Conservation (phyloP, 2,113 vertebrate species). For the pig (Sus scrofa) region DNA sequence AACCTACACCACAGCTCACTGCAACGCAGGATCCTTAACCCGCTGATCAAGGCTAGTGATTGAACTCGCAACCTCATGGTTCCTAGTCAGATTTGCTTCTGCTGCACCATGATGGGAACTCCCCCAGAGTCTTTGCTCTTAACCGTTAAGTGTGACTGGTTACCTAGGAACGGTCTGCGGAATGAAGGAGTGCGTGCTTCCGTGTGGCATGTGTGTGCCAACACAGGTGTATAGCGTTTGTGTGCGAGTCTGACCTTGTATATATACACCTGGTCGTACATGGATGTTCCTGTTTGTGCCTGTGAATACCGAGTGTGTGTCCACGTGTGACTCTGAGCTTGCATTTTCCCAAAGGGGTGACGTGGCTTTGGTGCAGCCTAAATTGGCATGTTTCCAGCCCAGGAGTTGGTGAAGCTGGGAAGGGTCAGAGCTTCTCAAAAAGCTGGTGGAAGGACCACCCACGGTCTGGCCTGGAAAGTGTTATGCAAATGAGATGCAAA, state of each 20-base stretch:
- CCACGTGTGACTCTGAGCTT: rapidly evolving
- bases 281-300: not conserved
- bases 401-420: not conserved
- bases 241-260: not conserved
- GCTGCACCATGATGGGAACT: too few species aligned
- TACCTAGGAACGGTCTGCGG: not conserved
- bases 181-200: not conserved
- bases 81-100: too few species aligned
- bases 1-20: too few species aligned
- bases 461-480: not conserved
- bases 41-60: too few species aligned
- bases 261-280: not conserved
- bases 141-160: not conserved
- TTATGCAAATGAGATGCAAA: slow-evolving; percentile 51
- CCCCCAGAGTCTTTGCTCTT: not conserved
- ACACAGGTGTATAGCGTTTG: rapidly evolving
- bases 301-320: too few species aligned
- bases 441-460: not conserved
- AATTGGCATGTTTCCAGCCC: not conserved
- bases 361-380: not conserved
- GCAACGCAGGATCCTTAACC: too few species aligned
- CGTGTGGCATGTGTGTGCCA: not conserved
- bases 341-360: not conserved
- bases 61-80: too few species aligned
- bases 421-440: not conserved